Percentiles rank a stretch among this genome's conserved stretches.
phyloP scores from a whole-genome alignment of 2,888 invertebrate genomes.

The Athripsodes cinereus region DNA sequence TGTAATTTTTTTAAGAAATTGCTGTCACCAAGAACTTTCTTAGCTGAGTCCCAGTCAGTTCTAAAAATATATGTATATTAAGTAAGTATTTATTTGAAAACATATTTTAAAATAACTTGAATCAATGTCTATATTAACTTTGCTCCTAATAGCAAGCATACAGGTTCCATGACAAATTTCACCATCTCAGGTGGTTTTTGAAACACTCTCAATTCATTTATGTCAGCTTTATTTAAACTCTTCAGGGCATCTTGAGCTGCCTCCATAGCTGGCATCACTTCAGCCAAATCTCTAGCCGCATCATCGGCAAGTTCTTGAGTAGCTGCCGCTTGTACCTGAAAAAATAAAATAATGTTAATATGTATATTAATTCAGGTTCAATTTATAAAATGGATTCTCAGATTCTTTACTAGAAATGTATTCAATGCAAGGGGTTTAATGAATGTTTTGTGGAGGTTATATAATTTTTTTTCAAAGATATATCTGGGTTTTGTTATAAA shows the following conservation, averaged over 20 bases:
- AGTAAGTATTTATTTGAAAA: too few species aligned
- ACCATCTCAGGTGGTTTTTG: constrained; percentile 83
- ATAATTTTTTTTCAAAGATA: too few species aligned
- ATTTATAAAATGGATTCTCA: too few species aligned
- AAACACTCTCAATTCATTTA: constrained; percentile 84
- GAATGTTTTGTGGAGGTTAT: too few species aligned
- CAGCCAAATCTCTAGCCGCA: constrained; percentile 80
- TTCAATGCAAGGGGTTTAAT: too few species aligned
- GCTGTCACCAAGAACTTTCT: constrained; percentile 71
- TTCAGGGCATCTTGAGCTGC: constrained; percentile 80
- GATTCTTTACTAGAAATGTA: too few species aligned
- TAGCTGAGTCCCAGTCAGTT: constrained; percentile 82
- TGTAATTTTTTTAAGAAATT: constrained; percentile 77
- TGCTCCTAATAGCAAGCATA: constrained; percentile 73
- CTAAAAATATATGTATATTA: too few species aligned
- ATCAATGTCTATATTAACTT: constrained; percentile 53
- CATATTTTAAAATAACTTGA: too few species aligned
- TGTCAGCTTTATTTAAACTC: constrained; percentile 81
- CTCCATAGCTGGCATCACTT: constrained; percentile 80
- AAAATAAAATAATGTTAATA: neutral
- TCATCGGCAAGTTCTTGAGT: constrained; percentile 81
- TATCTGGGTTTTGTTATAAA: too few species aligned
- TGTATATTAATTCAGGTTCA: too few species aligned
- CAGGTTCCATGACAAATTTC: constrained; percentile 86
- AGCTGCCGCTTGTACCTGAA: constrained; percentile 72